phyloP scores from a whole-genome alignment of 2,888 invertebrate species.

The Xestia sexstrigata region DNA sequence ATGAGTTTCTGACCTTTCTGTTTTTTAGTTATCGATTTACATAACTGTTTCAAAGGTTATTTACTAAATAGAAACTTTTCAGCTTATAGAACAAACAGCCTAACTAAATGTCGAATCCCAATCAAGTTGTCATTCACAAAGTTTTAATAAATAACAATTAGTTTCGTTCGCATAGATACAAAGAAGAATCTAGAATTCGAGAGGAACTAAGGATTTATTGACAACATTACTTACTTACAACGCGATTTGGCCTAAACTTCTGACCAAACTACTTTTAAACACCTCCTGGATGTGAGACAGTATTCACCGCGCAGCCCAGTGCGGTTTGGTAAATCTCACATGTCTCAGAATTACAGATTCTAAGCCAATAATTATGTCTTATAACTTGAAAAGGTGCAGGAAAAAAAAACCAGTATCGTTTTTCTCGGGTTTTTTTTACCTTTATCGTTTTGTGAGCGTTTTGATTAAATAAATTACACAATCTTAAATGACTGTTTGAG shows the following conservation, averaged over 20 bases:
- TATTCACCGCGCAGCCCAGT: background rate
- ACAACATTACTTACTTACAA: background rate
- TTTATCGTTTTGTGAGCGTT: background rate
- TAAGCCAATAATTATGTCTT: background rate
- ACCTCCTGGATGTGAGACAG: background rate
- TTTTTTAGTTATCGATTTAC: no score
- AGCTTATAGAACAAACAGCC: background rate
- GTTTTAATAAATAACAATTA: background rate
- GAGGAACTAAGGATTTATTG: background rate
- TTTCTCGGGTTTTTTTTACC: background rate
- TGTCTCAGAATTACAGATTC: background rate
- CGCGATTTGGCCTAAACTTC: background rate
- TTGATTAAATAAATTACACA: background rate
- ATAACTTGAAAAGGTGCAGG: background rate
- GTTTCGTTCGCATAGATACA: background rate
- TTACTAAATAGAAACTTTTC: background rate
- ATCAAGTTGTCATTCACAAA: background rate
- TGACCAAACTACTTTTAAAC: background rate
- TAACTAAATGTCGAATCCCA: background rate
- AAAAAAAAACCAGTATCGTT: background rate
- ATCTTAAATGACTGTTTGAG: background rate
- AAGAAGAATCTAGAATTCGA: background rate
- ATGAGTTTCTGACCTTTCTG: background rate
- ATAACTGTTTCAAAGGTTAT: background rate
- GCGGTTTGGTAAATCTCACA: background rate